phyloP scores from a whole-genome alignment of 1,140 invertebrate genomes.

The Drosophila saltans region DNA sequence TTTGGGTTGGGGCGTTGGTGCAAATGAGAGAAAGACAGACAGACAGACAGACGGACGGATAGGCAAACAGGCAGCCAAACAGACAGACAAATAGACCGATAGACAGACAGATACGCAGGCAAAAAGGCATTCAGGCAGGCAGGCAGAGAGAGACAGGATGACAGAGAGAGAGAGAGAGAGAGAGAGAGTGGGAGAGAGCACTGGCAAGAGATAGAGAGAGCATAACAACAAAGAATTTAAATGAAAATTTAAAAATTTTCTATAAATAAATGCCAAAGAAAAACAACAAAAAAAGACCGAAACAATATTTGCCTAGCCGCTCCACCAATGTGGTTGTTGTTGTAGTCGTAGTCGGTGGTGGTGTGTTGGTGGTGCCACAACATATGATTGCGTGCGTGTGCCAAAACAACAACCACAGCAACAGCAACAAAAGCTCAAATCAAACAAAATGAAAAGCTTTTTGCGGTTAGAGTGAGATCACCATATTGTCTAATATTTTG shows the following conservation, averaged over 20 bases:
- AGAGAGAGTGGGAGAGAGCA: background rate
- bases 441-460: constrained; percentile 38
- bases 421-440: constrained; percentile 23
- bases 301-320: constrained; percentile 48
- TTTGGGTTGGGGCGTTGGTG: constrained; percentile 79
- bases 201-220: constrained; percentile 20
- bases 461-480: constrained; percentile 49
- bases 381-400: constrained; percentile 69
- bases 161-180: background rate
- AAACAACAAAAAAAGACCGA: constrained; percentile 34
- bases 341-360: constrained; percentile 31
- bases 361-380: constrained; percentile 46
- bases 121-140: background rate
- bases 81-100: constrained; percentile 1
- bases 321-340: constrained; percentile 21
- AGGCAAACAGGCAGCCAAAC: background rate
- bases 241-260: constrained; percentile 79
- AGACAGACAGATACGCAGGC: background rate
- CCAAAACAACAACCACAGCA: constrained; percentile 28
- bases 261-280: constrained; percentile 66
- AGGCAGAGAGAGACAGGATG: background rate
- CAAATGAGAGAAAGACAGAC: constrained; percentile 55
- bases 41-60: background rate
- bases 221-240: constrained; percentile 66
- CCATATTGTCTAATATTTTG: constrained; percentile 29